These are phyloP conservation scores for Doris montereyensis DNA, from an alignment of 2,888 invertebrate genomes.

Conservation along the genomic window DNA sequence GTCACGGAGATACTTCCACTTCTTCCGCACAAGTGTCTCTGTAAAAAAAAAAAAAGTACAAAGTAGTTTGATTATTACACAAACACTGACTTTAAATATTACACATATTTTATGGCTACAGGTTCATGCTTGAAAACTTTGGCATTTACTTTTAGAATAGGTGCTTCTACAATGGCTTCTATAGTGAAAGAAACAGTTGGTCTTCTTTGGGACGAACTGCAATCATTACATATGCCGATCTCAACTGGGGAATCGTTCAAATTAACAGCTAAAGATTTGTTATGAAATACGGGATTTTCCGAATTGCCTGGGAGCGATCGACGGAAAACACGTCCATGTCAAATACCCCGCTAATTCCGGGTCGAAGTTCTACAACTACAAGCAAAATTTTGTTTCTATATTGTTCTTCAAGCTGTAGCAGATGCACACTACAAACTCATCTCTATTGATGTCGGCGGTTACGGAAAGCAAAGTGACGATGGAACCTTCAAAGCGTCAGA, in stretches of 20 bases:
- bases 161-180: neutral
- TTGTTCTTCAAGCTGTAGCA: too few species aligned
- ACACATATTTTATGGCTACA: too few species aligned
- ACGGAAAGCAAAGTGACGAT: neutral
- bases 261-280: neutral
- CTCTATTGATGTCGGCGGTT: neutral
- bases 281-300: neutral
- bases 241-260: neutral
- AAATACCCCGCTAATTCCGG: neutral
- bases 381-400: neutral
- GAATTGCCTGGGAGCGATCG: neutral
- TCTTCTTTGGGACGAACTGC: neutral
- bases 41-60: too few species aligned
- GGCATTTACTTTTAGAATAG: neutral
- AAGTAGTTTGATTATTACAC: too few species aligned
- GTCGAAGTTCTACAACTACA: neutral
- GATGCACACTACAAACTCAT: too few species aligned
- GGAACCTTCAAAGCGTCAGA: neutral
- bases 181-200: neutral
- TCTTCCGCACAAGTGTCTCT: neutral
- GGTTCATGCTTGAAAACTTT: neutral
- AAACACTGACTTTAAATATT: too few species aligned
- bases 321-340: neutral
- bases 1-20: constrained; percentile 4
- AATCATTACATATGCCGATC: neutral